These are phyloP conservation scores for Lophius americanus DNA, from an alignment of 2,797 vertebrate species.

Conservation along the genomic window DNA sequence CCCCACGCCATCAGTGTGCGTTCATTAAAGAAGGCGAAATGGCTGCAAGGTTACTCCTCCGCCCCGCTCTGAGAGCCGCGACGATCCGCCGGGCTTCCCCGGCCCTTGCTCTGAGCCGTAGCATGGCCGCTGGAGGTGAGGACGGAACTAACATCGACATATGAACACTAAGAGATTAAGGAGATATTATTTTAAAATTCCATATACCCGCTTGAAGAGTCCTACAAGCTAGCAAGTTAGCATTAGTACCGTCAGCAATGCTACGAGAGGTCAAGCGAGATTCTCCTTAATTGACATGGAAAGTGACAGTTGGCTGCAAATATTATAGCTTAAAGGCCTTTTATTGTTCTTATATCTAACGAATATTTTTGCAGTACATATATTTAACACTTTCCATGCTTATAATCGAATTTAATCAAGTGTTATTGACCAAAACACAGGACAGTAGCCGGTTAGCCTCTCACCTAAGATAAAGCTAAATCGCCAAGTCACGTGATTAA, in stretches of 20 bases:
- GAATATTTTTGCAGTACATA: too few relatives aligned
- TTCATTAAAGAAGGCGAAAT: slow-evolving; percentile 64
- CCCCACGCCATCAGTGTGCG: background rate
- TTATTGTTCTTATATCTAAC: too few relatives aligned
- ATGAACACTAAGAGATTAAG: fast-evolving
- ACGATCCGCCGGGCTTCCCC: slow-evolving; percentile 35
- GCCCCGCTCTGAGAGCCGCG: slow-evolving; percentile 55
- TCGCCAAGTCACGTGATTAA: background rate
- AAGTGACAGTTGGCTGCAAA: too few relatives aligned
- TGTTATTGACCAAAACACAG: background rate
- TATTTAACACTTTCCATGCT: too few relatives aligned
- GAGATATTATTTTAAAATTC: too few relatives aligned
- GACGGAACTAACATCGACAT: background rate
- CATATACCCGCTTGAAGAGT: background rate
- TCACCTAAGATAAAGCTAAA: background rate
- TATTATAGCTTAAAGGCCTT: too few relatives aligned
- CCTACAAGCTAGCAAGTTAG: background rate
- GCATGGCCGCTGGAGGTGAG: slow-evolving; percentile 82
- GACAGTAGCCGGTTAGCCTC: background rate
- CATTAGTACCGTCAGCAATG: background rate
- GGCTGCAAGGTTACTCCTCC: slow-evolving; percentile 89
- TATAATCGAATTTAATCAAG: background rate
- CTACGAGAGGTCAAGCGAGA: background rate
- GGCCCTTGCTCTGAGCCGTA: slow-evolving; percentile 55
- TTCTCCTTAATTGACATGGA: background rate